Evolutionary conservation across 2,113 vertebrate species (phyloP), one percentile per base, ranked within the genome.

Genomic region (Ctenomys sociabilis): DNA sequence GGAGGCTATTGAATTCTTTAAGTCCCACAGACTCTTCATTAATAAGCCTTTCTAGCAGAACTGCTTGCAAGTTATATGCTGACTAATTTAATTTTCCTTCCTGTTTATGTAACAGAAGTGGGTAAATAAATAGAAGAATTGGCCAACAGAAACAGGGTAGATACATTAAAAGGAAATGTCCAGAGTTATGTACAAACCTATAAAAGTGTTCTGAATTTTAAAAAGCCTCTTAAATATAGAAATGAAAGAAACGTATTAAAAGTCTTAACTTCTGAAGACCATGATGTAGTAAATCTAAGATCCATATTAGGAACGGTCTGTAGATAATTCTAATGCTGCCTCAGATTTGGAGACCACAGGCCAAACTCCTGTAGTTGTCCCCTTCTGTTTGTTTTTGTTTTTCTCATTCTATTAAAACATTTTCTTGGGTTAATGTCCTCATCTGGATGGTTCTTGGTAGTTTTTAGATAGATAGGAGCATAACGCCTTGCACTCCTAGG

Each of bases 401-500:
- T 85, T 88, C 21, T 49, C 40, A 28, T 84, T 80, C n/a, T 80
- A 64, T 85, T 87, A 83, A 95, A 90, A 52, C 7, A 54, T 66
- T 84, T 64, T 78, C 80, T 40, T 91, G 70, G 78, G 11, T 78
- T 89, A 85, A n/a, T 26, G n/a, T 61, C 30, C 82, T 40, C 35
- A 77, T 82, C 72, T 85, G 57, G 14, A 21, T 77, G 12, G 21
- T n/a, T 77, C 52, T 24, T 57, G 66, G 14, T 70, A 43, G 32
- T 24, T 78, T 80, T 43, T 87, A 86, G 37, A 78, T 52, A 80
- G 68, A 86, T 77, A 66, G n/a, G 21, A 37, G n/a, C 68, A 78
- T 95, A 83, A 95, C 86, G 22, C 11, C 63, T 87, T 95, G 32
- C 83, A 26, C 17, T 88, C 26, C 45, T 89, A 78, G 61, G 57